A percentile compares a stretch with the other conserved stretches of the same genome.
Evolutionary conservation across 2,888 invertebrate species (phyloP).

Genomic region (Platycheirus rosarum): DNA sequence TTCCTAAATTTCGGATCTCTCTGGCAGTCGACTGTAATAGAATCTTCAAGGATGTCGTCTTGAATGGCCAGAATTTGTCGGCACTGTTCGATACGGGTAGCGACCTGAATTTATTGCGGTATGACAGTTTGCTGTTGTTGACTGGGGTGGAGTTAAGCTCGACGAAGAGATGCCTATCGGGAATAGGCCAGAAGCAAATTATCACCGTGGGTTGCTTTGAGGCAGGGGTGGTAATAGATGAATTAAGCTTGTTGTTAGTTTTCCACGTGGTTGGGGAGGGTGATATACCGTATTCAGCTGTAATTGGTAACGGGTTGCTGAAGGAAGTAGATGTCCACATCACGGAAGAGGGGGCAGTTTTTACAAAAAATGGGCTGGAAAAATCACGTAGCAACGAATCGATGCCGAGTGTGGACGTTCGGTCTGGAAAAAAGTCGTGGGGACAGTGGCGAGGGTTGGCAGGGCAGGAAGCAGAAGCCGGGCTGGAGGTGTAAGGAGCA

Average conservation of each 20-base stretch:
- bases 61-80: conserved; percentile 17
- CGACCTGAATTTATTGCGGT: conserved; percentile 30
- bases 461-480: neutral
- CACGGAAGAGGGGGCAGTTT: neutral
- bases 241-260: conserved; percentile 14
- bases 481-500: neutral
- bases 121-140: conserved; percentile 30
- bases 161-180: conserved; percentile 18
- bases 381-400: neutral
- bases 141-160: neutral
- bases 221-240: conserved; percentile 16
- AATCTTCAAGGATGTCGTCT: conserved; percentile 11
- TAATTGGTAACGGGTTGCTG: conserved; percentile 54
- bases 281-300: conserved; percentile 46
- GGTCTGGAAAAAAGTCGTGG: neutral
- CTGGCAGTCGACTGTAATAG: conserved; percentile 1
- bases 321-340: conserved; percentile 21
- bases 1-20: conserved; percentile 4
- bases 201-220: conserved; percentile 34
- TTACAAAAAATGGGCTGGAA: neutral
- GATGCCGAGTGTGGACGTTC: neutral
- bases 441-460: neutral
- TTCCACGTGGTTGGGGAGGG: conserved; percentile 47
- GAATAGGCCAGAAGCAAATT: conserved; percentile 9
- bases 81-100: conserved; percentile 51